A percentile compares a stretch with the other conserved stretches of the same genome.
These are phyloP conservation scores for Leptothorax acervorum DNA, from an alignment of 2,888 invertebrate genomes.

Conservation along the genomic window DNA sequence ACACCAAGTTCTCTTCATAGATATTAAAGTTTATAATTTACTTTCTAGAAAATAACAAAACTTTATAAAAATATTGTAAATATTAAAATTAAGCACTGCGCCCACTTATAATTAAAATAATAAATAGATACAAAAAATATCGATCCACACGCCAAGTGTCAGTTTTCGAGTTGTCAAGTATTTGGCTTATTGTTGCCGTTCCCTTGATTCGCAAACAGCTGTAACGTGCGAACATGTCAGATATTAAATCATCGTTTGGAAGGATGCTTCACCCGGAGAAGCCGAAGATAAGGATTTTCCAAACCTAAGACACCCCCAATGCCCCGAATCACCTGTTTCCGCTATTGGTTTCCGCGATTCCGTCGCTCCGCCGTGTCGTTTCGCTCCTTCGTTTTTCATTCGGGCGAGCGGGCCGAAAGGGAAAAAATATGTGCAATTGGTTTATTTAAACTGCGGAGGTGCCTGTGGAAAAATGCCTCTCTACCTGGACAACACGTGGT, in stretches of 20 bases:
- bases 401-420: constrained; percentile 56
- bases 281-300: not conserved
- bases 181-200: not conserved
- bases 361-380: constrained; percentile 72
- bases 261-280: not conserved
- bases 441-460: constrained; percentile 80
- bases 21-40: not conserved
- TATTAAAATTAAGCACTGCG: not conserved
- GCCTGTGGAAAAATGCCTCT: constrained; percentile 77
- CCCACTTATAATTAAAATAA: not conserved
- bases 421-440: constrained; percentile 75
- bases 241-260: not conserved
- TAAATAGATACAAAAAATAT: not conserved
- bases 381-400: constrained; percentile 77
- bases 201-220: not conserved
- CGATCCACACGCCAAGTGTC: not conserved
- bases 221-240: not conserved
- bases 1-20: not conserved
- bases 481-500: constrained; percentile 8
- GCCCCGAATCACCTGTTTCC: constrained; percentile 77
- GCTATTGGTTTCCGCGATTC: constrained; percentile 76
- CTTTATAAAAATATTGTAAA: not conserved
- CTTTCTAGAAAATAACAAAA: not conserved
- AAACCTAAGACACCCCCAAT: constrained; percentile 57
- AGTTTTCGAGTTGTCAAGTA: not conserved